Evolutionary conservation across 1,140 invertebrate genomes (phyloP).

Genomic region (Sesamia nonagrioides): DNA sequence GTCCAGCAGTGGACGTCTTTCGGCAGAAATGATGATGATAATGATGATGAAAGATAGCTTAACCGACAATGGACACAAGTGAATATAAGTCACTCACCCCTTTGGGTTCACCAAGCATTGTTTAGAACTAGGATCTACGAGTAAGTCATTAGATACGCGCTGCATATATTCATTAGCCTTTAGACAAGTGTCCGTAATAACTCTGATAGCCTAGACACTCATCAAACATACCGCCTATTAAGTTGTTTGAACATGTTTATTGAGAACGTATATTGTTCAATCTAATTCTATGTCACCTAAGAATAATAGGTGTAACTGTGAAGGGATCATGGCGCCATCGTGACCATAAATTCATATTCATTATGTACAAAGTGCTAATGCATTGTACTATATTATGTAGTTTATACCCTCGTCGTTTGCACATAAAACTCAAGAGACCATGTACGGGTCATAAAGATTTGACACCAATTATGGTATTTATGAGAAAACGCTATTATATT

Average conservation of each 20-base stretch:
- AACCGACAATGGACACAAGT: no score
- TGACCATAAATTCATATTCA: slow-evolving; percentile 51
- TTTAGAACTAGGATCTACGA: neutral
- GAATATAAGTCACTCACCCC: no score
- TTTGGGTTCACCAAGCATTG: no score
- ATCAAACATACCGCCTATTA: slow-evolving; percentile 8
- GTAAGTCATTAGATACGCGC: no score
- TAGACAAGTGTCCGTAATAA: neutral
- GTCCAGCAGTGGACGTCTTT: no score
- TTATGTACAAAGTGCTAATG: slow-evolving; percentile 2
- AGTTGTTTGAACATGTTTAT: slow-evolving; percentile 1
- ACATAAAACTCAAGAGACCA: slow-evolving; percentile 27
- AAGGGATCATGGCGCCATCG: slow-evolving; percentile 41
- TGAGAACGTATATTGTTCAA: slow-evolving; percentile 19
- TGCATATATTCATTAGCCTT: neutral
- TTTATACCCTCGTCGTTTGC: slow-evolving; percentile 48
- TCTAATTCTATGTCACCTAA: slow-evolving; percentile 37
- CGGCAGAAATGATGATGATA: no score
- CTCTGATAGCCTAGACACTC: neutral
- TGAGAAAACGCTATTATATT: no score
- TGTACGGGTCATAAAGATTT: slow-evolving; percentile 9
- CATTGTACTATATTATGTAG: slow-evolving; percentile 36
- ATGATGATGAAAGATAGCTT: no score
- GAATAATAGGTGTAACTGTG: slow-evolving; percentile 38
- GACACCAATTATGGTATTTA: neutral